phyloP scores from a whole-genome alignment of 2,797 vertebrate genomes.

The Cynodonichthys magdalenae region DNA sequence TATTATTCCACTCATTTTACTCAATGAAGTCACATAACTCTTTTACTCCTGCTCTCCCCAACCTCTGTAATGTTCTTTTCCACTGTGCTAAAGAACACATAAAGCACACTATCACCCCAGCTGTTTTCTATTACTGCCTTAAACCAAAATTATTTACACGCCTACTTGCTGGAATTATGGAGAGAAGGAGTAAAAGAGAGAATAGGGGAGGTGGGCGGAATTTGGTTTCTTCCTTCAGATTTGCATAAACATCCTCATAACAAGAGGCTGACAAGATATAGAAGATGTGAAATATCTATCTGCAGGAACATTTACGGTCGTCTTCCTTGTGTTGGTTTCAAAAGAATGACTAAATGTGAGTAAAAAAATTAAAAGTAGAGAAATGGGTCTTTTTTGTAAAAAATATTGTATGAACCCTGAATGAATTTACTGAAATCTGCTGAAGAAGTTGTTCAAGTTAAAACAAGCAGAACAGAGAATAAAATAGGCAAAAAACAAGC shows the following conservation, averaged over 20 bases:
- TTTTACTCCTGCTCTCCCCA: constrained; percentile 47
- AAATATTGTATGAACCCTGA: too few relatives aligned
- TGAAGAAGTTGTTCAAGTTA: too few relatives aligned
- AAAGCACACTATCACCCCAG: constrained; percentile 79
- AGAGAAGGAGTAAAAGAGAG: constrained; percentile 28
- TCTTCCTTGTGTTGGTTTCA: neutral
- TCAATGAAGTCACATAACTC: constrained; percentile 63
- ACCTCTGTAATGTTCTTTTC: constrained; percentile 41
- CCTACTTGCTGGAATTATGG: constrained; percentile 77
- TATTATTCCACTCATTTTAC: constrained; percentile 42
- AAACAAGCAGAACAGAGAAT: too few relatives aligned
- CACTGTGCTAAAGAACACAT: constrained; percentile 68
- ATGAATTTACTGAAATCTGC: too few relatives aligned
- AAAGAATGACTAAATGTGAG: neutral
- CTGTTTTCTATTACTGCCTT: constrained; percentile 81
- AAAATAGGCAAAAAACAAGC: too few relatives aligned
- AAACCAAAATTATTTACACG: constrained; percentile 77
- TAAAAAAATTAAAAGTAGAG: constrained; percentile 9
- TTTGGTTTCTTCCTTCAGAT: constrained; percentile 46
- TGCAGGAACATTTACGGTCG: constrained; percentile 5
- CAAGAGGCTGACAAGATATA: constrained; percentile 32
- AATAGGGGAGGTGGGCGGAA: constrained; percentile 24
- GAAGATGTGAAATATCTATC: constrained; percentile 25
- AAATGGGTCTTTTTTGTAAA: too few relatives aligned
- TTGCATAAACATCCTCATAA: constrained; percentile 51